Evolutionary conservation across 2,888 invertebrate genomes (phyloP).

Genomic region (Caenorhabditis sp.): DNA sequence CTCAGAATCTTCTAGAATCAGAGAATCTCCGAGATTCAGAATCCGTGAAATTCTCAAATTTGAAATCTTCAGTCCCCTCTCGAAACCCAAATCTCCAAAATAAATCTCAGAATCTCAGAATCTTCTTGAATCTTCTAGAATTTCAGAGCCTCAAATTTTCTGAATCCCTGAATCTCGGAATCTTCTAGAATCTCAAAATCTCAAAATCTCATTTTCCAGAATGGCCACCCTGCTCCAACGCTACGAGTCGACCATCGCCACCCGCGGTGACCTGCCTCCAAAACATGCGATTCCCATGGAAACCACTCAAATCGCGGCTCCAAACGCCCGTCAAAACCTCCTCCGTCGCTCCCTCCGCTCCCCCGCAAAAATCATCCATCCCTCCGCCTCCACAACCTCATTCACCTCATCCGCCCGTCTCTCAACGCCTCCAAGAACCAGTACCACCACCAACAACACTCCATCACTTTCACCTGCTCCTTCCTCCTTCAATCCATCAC

Average conservation of each 20-base stretch:
- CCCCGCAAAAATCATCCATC: conserved; percentile 58
- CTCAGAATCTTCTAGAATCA: too few species aligned
- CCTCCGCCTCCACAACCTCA: conserved; percentile 40
- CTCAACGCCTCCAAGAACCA: conserved; percentile 52
- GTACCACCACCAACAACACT: neutral
- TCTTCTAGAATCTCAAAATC: too few species aligned
- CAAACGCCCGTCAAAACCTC: conserved; percentile 34
- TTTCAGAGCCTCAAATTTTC: too few species aligned
- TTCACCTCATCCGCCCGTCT: conserved; percentile 49
- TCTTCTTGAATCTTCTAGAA: neutral
- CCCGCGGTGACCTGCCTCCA: conserved; percentile 60
- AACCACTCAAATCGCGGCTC: conserved; percentile 12
- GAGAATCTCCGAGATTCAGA: too few species aligned
- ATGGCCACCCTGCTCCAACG: conserved; percentile 56
- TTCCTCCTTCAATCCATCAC: too few species aligned
- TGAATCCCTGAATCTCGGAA: too few species aligned
- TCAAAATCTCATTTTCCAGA: conserved; percentile 29
- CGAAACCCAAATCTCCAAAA: too few species aligned
- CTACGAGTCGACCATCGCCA: conserved; percentile 55
- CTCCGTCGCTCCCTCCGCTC: conserved; percentile 54
- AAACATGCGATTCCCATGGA: conserved; percentile 48
- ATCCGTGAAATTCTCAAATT: too few species aligned
- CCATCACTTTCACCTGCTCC: conserved; percentile 12
- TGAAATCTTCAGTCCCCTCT: too few species aligned
- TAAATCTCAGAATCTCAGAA: too few species aligned